These are phyloP conservation scores for Periplaneta americana DNA, from an alignment of 1,140 invertebrate species.

Conservation along the genomic window DNA sequence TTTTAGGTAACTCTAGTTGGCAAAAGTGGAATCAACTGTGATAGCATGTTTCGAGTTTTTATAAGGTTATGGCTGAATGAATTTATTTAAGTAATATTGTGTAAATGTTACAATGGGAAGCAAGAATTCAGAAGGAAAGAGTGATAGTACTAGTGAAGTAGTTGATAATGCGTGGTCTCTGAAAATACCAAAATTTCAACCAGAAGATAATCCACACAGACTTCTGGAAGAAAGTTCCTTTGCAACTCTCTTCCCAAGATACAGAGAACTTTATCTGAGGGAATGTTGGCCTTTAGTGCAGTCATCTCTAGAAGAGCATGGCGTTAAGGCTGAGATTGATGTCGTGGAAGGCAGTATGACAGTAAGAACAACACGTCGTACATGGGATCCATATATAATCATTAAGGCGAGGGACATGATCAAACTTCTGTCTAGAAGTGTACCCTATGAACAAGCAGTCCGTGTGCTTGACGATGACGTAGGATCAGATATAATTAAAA, in stretches of 20 bases:
- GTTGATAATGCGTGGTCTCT: conserved; percentile 78
- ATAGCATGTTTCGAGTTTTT: too few species aligned
- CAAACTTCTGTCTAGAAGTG: conserved; percentile 90
- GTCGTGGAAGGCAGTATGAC: conserved; percentile 93
- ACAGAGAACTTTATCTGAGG: conserved; percentile 93
- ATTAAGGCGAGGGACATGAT: conserved; percentile 96
- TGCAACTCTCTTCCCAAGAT: conserved; percentile 80
- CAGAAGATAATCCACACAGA: conserved; percentile 86
- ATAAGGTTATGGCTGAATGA: too few species aligned
- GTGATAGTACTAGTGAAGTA: background rate
- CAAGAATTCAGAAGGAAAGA: background rate
- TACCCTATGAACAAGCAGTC: conserved; percentile 93
- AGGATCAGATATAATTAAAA: conserved; percentile 96
- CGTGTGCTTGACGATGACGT: conserved; percentile 84
- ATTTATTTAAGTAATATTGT: too few species aligned
- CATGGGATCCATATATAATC: conserved; percentile 98
- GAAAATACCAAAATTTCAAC: conserved; percentile 86
- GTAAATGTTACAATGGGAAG: background rate
- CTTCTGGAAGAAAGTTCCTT: conserved; percentile 73
- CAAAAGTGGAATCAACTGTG: too few species aligned
- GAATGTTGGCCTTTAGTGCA: conserved; percentile 95
- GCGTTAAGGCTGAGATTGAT: conserved; percentile 89
- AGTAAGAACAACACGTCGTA: conserved; percentile 93
- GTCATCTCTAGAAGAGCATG: conserved; percentile 71
- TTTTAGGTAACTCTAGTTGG: too few species aligned